These are phyloP conservation scores for Tipula helvola DNA, from an alignment of 2,888 invertebrate genomes.

Conservation along the genomic window DNA sequence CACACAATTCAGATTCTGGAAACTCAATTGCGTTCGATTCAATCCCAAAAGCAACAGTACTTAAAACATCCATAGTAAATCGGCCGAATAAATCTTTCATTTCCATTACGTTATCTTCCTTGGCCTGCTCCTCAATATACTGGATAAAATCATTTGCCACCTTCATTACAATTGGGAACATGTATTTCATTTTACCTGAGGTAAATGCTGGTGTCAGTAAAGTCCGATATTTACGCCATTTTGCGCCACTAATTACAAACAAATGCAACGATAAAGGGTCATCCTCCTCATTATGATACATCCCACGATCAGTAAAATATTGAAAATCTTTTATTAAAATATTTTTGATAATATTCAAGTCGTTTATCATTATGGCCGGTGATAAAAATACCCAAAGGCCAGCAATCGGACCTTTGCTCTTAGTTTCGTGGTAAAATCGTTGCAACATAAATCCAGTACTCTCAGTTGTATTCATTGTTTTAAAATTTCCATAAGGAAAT, in stretches of 20 bases:
- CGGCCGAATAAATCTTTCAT: constrained; percentile 16
- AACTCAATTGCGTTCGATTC: constrained; percentile 18
- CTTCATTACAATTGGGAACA: constrained; percentile 17
- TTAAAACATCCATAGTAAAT: constrained; percentile 18
- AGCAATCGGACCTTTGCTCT: constrained; percentile 13
- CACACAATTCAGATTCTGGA: constrained; percentile 23
- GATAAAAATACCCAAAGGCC: constrained; percentile 15
- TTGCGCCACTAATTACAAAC: constrained; percentile 15
- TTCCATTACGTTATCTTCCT: constrained; percentile 14
- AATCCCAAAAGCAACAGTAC: constrained; percentile 30
- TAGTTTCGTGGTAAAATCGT: constrained; percentile 14
- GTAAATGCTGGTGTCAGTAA: constrained; percentile 18
- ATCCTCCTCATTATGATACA: constrained; percentile 16
- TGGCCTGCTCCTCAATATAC: not conserved
- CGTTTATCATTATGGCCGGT: constrained; percentile 15
- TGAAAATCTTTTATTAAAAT: constrained; percentile 16
- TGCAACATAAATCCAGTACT: not conserved
- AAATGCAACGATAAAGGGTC: constrained; percentile 17
- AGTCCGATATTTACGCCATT: constrained; percentile 16
- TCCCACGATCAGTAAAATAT: constrained; percentile 17
- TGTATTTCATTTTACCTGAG: constrained; percentile 17
- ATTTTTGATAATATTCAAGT: constrained; percentile 17
- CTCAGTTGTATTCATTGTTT: not conserved
- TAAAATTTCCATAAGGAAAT: constrained; percentile 5
- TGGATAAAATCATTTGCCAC: constrained; percentile 14